Conservation (phyloP, 2,113 vertebrate genomes). For the Rhinopithecus roxellana region DNA sequence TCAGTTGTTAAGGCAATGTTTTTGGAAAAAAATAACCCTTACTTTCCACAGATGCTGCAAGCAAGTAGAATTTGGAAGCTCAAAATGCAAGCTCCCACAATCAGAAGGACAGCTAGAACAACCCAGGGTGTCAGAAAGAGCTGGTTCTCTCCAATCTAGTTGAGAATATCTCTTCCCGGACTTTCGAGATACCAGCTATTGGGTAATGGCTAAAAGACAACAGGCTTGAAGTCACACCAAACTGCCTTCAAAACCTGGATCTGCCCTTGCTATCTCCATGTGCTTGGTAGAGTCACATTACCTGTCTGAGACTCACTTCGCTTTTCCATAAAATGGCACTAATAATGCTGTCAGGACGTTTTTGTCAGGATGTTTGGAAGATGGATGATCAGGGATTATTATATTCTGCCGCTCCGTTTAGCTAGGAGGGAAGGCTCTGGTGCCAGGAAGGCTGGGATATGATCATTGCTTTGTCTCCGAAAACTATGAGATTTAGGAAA, state of each 20-base stretch:
- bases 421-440: not conserved
- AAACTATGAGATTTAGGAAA: not conserved
- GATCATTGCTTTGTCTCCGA: not conserved
- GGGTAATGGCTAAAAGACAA: not conserved
- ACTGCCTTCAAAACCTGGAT: not conserved
- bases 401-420: not conserved
- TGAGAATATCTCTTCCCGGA: not conserved
- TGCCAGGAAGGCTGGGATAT: not conserved
- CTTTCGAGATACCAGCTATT: not conserved
- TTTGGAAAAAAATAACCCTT: too few relatives aligned
- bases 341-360: not conserved
- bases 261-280: not conserved
- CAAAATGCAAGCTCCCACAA: not conserved
- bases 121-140: not conserved
- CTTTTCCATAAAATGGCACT: not conserved
- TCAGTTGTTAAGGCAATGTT: not conserved
- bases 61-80: not conserved
- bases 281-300: not conserved
- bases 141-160: not conserved
- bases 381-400: not conserved
- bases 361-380: not conserved
- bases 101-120: not conserved
- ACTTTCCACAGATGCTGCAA: too few relatives aligned
- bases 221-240: not conserved
- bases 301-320: not conserved